A percentile compares a stretch with the other conserved stretches of the same genome.
Evolutionary conservation across 1,140 invertebrate genomes (phyloP).

Genomic region (Trissolcus basalis): DNA sequence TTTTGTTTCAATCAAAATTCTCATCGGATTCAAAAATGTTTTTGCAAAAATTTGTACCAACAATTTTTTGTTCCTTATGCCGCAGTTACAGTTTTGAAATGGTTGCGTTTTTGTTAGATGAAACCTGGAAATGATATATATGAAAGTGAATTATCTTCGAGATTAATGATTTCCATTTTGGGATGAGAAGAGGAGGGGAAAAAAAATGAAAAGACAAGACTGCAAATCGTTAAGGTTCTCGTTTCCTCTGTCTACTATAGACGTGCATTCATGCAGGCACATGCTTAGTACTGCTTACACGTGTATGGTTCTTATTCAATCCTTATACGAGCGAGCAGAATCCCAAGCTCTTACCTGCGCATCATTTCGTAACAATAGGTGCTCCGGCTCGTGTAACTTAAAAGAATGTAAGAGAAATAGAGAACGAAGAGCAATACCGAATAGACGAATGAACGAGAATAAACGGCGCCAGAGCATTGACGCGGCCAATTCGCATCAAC

Average conservation of each 20-base stretch:
- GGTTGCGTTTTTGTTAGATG: not conserved
- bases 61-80: not conserved
- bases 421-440: constrained; percentile 24
- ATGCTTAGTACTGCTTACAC: constrained; percentile 52
- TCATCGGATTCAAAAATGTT: too few relatives aligned
- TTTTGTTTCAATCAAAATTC: too few relatives aligned
- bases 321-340: constrained; percentile 52
- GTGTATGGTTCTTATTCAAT: constrained; percentile 52
- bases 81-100: too few relatives aligned
- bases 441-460: constrained; percentile 41
- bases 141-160: constrained; percentile 30
- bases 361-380: constrained; percentile 69
- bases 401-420: constrained; percentile 55
- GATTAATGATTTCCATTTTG: constrained; percentile 53
- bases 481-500: constrained; percentile 33
- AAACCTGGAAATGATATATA: not conserved
- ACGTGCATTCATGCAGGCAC: constrained; percentile 53
- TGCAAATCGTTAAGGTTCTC: constrained; percentile 53
- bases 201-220: constrained; percentile 20
- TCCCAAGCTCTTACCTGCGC: constrained; percentile 66
- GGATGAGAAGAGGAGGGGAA: constrained; percentile 3
- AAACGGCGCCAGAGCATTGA: constrained; percentile 10
- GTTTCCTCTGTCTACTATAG: constrained; percentile 53
- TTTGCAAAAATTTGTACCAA: too few relatives aligned
- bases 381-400: constrained; percentile 55